Evolutionary conservation across 2,888 invertebrate genomes (phyloP).

Genomic region (Nomada fabriciana): DNA sequence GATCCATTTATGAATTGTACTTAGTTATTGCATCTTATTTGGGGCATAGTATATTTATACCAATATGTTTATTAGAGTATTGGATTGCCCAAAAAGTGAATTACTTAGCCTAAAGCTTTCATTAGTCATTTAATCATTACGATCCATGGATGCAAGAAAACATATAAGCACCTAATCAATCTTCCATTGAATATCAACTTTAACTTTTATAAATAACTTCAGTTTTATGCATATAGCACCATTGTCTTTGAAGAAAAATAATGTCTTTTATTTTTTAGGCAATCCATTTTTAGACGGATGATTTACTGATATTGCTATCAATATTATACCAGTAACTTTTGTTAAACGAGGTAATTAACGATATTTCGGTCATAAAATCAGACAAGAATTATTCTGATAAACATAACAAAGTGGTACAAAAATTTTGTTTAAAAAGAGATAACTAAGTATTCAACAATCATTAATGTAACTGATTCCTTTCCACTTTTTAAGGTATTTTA

Average conservation of each 20-base stretch:
- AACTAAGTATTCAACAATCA: slow-evolving; percentile 69
- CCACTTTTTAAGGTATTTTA: slow-evolving; percentile 72
- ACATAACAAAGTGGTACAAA: slow-evolving; percentile 66
- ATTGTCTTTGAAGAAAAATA: slow-evolving; percentile 75
- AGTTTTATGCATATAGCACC: slow-evolving; percentile 76
- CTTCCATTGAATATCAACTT: slow-evolving; percentile 58
- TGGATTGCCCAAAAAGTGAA: slow-evolving; percentile 79
- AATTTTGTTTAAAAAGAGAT: slow-evolving; percentile 50
- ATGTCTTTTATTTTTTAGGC: slow-evolving; percentile 78
- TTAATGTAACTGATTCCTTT: slow-evolving; percentile 68
- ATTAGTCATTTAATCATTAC: slow-evolving; percentile 67
- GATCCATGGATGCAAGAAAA: slow-evolving; percentile 73
- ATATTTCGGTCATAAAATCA: slow-evolving; percentile 78
- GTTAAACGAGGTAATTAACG: slow-evolving; percentile 81
- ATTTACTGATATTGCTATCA: slow-evolving; percentile 75
- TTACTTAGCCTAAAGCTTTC: slow-evolving; percentile 62
- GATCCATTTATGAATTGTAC: slow-evolving; percentile 79
- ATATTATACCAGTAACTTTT: slow-evolving; percentile 80
- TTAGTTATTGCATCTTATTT: slow-evolving; percentile 80
- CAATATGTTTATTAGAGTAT: slow-evolving; percentile 62
- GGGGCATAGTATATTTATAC: slow-evolving; percentile 66
- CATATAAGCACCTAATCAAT: slow-evolving; percentile 78
- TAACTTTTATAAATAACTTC: slow-evolving; percentile 71
- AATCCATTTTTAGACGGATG: slow-evolving; percentile 81
- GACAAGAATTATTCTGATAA: slow-evolving; percentile 70